Evolutionary conservation across 2,888 invertebrate species (phyloP).

Genomic region (Caradrina clavipalpis): DNA sequence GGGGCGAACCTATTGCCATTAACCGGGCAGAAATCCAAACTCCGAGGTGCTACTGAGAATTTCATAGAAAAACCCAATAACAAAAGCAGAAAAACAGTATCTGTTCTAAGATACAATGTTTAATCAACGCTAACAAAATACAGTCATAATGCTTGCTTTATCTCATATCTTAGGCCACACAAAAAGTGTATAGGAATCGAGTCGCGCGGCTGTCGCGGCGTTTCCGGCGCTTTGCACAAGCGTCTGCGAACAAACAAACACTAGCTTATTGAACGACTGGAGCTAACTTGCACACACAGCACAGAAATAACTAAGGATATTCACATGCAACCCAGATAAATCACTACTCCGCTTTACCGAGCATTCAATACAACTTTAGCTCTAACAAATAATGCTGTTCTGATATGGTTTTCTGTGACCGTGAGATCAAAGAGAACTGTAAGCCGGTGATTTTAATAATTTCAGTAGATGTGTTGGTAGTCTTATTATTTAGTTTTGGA

Average conservation of each 20-base stretch:
- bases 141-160: neutral
- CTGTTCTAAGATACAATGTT: too few species aligned
- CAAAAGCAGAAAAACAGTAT: too few species aligned
- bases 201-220: conserved; percentile 49
- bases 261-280: conserved; percentile 57
- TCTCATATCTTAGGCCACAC: neutral
- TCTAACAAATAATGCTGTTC: neutral
- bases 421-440: too few species aligned
- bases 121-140: neutral
- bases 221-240: conserved; percentile 61
- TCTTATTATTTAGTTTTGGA: too few species aligned
- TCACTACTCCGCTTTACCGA: conserved; percentile 2
- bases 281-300: conserved; percentile 37
- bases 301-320: conserved; percentile 22
- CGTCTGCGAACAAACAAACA: conserved; percentile 59
- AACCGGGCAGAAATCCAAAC: too few species aligned
- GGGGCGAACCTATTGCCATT: too few species aligned
- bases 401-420: neutral
- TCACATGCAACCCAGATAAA: conserved; percentile 17
- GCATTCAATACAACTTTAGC: conserved; percentile 14
- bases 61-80: too few species aligned
- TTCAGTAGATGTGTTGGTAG: too few species aligned
- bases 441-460: too few species aligned
- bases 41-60: too few species aligned
- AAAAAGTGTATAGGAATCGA: conserved; percentile 45